phyloP scores from a whole-genome alignment of 2,113 vertebrate species.

The Elanoides forficatus region DNA sequence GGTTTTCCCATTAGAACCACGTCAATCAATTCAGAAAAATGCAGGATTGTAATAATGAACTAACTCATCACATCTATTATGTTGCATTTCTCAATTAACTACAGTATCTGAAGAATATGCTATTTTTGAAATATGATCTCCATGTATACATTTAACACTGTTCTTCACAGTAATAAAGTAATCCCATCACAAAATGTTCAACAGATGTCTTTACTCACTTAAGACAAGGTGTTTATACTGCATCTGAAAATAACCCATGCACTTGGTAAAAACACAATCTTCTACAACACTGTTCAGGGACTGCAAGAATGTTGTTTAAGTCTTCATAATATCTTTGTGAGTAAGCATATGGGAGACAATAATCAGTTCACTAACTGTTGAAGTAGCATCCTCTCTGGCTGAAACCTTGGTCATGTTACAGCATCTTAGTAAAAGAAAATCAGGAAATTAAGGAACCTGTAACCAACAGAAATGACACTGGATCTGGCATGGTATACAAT shows the following conservation, averaged over 20 bases:
- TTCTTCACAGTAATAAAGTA: background rate
- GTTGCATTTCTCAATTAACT: conserved; percentile 37
- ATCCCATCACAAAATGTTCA: background rate
- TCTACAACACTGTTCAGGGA: background rate
- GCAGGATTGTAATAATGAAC: conserved; percentile 9
- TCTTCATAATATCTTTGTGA: background rate
- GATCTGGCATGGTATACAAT: background rate
- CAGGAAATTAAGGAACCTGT: background rate
- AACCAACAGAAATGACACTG: background rate
- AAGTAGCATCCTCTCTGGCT: background rate
- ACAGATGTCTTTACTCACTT: conserved; percentile 35
- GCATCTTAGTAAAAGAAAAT: background rate
- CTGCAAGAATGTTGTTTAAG: background rate
- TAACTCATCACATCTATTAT: conserved; percentile 11
- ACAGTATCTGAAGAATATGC: background rate
- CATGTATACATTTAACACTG: background rate
- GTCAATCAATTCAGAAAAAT: conserved; percentile 18
- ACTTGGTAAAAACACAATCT: background rate
- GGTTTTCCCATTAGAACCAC: conserved; percentile 17
- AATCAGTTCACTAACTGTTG: background rate
- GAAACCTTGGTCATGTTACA: background rate
- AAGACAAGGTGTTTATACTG: background rate
- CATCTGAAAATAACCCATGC: background rate
- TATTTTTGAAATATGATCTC: background rate
- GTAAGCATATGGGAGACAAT: background rate